Evolutionary conservation across 2,888 invertebrate genomes (phyloP), one percentile per base, ranked within the genome.

Genomic region (Operophtera brumata): DNA sequence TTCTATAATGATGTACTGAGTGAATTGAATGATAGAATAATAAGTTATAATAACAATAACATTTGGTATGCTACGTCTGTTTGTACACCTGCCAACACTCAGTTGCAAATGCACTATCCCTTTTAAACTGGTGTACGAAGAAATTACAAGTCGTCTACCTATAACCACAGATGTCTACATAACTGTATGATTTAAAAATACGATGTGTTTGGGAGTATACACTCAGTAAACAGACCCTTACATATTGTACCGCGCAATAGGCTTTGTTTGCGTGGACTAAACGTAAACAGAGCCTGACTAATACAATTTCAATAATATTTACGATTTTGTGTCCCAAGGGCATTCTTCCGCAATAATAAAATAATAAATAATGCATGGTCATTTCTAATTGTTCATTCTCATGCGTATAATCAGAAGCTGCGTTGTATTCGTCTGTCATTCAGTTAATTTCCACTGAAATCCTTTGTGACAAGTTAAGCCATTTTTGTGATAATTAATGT

Each of bases 291-390:
- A n/a, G 40, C 13, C 35, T 41, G 46, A 51, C 40, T 39, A 40
- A 45, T 26, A 30, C 39, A 12, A 26, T 30, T 39, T 25, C 47
- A 53, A 47, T 43, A 43, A 53, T 55, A 54, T 54, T 54, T 45
- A 46, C 45, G 30, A 37, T 35, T 39, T 26, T 32, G 9, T n/a
- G 12, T 41, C 41, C n/a, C 34, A 26, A 11, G 6, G 9, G 14
- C 12, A 28, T 20, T 20, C 5, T 35, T 12, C 11, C 37, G 36
- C 26, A 28, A 46, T 14, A 39, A 45, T 35, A 45, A 25, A 45
- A 46, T 46, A 39, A 45, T 35, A 45, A 25, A 45, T 36, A 36
- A 28, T 13, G 34, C 10, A 37, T 37, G 26, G 20, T 20, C 2
- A 3, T 20, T 20, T 3, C 2, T 20, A 20, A 20, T 20, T 20